Conservation (phyloP, 2,113 vertebrate species). For the Carlito syrichta region DNA sequence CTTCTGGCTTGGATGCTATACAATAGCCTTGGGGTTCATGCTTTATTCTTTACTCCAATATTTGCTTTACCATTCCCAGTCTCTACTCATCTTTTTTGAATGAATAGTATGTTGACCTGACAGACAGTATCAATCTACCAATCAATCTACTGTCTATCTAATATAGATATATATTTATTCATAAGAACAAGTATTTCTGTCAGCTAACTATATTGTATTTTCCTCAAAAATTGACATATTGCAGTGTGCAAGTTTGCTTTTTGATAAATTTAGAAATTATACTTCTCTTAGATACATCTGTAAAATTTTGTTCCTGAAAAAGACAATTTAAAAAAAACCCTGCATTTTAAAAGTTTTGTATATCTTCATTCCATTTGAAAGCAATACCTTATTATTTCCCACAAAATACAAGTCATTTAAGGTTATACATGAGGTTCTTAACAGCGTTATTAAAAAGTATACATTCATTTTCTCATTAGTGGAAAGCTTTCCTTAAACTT, state of each 20-base stretch:
- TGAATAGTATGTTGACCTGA: background rate
- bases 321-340: background rate
- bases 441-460: background rate
- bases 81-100: background rate
- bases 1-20: background rate
- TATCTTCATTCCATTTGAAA: constrained; percentile 40
- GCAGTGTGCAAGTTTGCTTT: background rate
- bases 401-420: constrained; percentile 22
- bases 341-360: background rate
- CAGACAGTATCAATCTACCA: background rate
- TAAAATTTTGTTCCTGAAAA: constrained; percentile 53
- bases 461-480: constrained; percentile 53
- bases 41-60: background rate
- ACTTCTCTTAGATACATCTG: constrained; percentile 42
- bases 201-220: background rate
- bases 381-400: constrained; percentile 18
- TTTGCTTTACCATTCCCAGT: background rate
- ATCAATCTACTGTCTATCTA: background rate
- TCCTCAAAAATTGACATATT: constrained; percentile 12
- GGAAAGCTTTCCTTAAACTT: constrained; percentile 33
- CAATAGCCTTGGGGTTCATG: background rate
- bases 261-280: constrained; percentile 26
- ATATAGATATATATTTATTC: background rate
- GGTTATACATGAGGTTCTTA: constrained; percentile 4
- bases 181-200: background rate